Base-by-base conservation (phyloP, 1,140 invertebrate species). In the Metaphire vulgaris region DNA sequence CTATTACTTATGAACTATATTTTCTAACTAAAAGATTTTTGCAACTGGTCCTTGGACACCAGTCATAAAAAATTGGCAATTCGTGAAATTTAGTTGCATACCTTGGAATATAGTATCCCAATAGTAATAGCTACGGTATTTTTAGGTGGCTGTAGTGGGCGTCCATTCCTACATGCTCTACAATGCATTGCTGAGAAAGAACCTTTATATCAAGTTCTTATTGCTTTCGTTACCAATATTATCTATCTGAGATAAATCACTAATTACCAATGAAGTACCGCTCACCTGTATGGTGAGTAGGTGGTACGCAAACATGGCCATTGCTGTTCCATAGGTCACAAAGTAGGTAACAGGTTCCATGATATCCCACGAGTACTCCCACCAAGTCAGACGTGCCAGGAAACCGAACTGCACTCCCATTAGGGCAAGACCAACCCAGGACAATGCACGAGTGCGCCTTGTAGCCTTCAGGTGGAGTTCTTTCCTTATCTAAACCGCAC, bases 301-400 rank as follows among this genome's bases (percentile, higher is more conserved):
- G 84, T 93, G 99, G 86, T 99, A 99, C 65, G 95, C 94, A 86
- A 97, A 98, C 76, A 91, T 91, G n/a, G 91, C 92, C 90, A 99
- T 97, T n/a, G 93, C 92, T 21, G 96, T 98, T 32, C 94, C 95
- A 85, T 99, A 99, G 0, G 97, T 99, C 33, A 99, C 95, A 85
- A 99, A 99, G 87, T 99, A 99, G 1, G 97, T 99, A 75, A 99
- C 94, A 0, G 98, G 98, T 86, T 99, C 97, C 95, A 99, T 99
- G 83, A 99, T 99, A 87, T 99, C 97, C 96, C 96, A 99, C 0
- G 95, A 97, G 87, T 99, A 99, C 88, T 99, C 97, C 94, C 95
- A 99, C 96, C 96, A 99, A 1, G 97, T 99, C 0, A 99, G 89
- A 70, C 97, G 89, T 0, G 96, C 96, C 69, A 99, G 88, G 30